phyloP scores from a whole-genome alignment of 2,888 invertebrate genomes.

The Copidosoma aretas region DNA sequence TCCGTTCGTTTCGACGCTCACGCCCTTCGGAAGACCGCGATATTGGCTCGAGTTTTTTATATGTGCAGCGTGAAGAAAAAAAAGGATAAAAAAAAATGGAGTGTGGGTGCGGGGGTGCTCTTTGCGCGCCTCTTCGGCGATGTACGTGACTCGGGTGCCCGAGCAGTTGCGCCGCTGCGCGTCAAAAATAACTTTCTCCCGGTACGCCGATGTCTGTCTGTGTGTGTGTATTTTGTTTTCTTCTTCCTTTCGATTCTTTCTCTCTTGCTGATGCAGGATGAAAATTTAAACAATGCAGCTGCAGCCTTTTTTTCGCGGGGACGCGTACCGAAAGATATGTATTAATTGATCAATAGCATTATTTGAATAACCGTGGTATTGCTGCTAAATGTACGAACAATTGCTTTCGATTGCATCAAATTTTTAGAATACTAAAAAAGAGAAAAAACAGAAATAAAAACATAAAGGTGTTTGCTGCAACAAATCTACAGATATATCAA shows the following conservation, averaged over 20 bases:
- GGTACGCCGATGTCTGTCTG: too few species aligned
- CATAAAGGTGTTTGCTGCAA: too few species aligned
- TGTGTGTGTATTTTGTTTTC: not conserved
- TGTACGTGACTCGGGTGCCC: slow-evolving; percentile 29
- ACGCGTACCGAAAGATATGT: too few species aligned
- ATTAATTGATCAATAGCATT: too few species aligned
- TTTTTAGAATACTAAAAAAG: too few species aligned
- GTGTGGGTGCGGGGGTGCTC: slow-evolving; percentile 3
- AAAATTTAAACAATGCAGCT: not conserved
- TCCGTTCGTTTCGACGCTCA: not conserved
- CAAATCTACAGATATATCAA: too few species aligned
- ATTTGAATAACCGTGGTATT: too few species aligned
- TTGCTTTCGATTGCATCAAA: too few species aligned
- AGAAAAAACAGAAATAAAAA: too few species aligned
- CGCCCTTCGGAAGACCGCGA: slow-evolving; percentile 10
- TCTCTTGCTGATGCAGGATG: not conserved
- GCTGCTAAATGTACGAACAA: too few species aligned
- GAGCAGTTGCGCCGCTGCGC: slow-evolving; percentile 5
- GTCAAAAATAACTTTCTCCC: slow-evolving; percentile 17
- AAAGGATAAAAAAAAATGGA: not conserved
- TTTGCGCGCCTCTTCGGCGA: not conserved
- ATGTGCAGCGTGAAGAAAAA: not conserved
- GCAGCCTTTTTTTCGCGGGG: too few species aligned
- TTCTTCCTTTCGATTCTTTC: not conserved
- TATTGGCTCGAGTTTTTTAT: slow-evolving; percentile 13